A percentile compares a stretch with the other conserved stretches of the same genome.
phyloP scores from a whole-genome alignment of 2,888 invertebrate genomes.

The Eretmocerus hayati region DNA sequence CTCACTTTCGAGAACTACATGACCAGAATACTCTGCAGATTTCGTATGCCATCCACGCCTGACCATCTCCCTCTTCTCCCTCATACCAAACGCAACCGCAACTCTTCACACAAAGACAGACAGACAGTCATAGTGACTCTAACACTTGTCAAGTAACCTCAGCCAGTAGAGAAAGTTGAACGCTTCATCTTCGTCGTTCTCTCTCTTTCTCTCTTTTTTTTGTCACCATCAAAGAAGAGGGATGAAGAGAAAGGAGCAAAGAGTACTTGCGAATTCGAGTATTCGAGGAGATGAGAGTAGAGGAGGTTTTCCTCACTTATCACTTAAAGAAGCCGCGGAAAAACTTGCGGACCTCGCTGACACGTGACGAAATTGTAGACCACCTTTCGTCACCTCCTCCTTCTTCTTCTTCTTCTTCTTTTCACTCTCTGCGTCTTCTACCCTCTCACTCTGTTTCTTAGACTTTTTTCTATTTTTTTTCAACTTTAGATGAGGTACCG shows the following conservation, averaged over 20 bases:
- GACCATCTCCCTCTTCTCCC: conserved; percentile 36
- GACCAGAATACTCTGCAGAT: conserved; percentile 45
- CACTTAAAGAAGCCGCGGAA: conserved; percentile 37
- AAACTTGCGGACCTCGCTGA: conserved; percentile 42
- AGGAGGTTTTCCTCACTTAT: conserved; percentile 20
- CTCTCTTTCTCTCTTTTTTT: conserved; percentile 13
- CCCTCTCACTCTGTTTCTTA: too few species aligned
- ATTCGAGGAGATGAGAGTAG: conserved; percentile 20
- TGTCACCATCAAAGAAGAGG: conserved; percentile 5
- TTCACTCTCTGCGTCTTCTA: not conserved
- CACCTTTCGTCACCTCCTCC: not conserved
- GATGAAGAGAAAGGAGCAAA: not conserved
- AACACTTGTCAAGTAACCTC: conserved; percentile 37
- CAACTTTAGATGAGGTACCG: too few species aligned
- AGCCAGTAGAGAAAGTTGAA: too few species aligned
- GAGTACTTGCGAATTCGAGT: conserved; percentile 33
- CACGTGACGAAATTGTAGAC: conserved; percentile 43
- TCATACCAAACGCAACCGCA: conserved; percentile 16
- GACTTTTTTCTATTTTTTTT: too few species aligned
- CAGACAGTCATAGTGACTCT: too few species aligned
- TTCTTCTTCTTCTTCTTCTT: not conserved
- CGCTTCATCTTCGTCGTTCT: conserved; percentile 15
- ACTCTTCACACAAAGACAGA: conserved; percentile 11
- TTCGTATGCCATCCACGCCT: conserved; percentile 45
- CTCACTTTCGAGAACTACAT: conserved; percentile 36